Evolutionary conservation across 2,888 invertebrate species (phyloP).

Genomic region (Alloscopus bannaensis): DNA sequence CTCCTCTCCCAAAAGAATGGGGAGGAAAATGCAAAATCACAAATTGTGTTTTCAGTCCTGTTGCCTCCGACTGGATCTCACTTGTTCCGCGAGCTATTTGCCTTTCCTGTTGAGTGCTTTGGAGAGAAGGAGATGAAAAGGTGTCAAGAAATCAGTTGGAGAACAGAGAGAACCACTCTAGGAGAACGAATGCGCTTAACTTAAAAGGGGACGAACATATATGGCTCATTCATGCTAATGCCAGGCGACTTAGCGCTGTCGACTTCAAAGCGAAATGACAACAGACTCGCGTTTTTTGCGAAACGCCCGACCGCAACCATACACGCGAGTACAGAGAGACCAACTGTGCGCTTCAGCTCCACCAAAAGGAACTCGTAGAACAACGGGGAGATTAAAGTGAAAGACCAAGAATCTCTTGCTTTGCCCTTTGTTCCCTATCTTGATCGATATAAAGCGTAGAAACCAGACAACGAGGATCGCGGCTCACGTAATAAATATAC

Average conservation of each 20-base stretch:
- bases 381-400: conserved; percentile 15
- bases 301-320: no score
- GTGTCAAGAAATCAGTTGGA: conserved; percentile 46
- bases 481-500: conserved; percentile 24
- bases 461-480: neutral
- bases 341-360: neutral
- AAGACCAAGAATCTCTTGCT: conserved; percentile 12
- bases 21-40: neutral
- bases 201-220: conserved; percentile 1
- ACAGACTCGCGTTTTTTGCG: no score
- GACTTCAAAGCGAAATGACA: conserved; percentile 27
- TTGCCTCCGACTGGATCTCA: neutral
- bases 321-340: neutral
- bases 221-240: conserved; percentile 8
- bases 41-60: no score
- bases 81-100: neutral
- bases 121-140: conserved; percentile 14
- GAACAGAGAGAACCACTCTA: conserved; percentile 13
- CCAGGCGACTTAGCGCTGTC: conserved; percentile 15
- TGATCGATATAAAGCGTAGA: conserved; percentile 26
- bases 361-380: no score
- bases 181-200: conserved; percentile 20
- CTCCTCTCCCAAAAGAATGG: no score
- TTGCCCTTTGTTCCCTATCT: neutral
- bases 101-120: neutral